Base-by-base conservation (phyloP, 2,113 vertebrate species). In the Perca schrenkii region DNA sequence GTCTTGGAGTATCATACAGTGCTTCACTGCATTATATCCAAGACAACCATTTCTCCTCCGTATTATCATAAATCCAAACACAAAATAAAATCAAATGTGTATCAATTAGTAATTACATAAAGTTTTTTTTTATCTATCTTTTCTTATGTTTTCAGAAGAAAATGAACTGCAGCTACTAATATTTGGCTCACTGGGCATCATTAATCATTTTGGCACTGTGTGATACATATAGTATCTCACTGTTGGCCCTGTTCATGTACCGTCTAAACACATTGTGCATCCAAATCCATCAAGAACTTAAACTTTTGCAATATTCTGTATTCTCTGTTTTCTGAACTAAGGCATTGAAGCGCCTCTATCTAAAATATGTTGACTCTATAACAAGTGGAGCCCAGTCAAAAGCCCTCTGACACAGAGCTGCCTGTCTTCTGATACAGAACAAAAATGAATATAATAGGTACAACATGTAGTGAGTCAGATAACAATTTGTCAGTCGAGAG, bases 371-470 rank as follows among this genome's bases (percentile, higher is more conserved):
- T 66, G 63, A 62, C 77, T 62, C 22, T 52, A 68, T 34, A 22
- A 62, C 31, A 71, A 80, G 78, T 65, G 77, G 36, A 74, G 52
- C 77, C 77, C 53, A 70, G 64, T 74, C 57, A 5, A 76, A 85
- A 74, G 66, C 80, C 62, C 82, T 86, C 82, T 77, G 81, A 86
- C 86, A 65, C 83, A 81, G 81, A 86, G 81, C 76, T 84, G 75
- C 61, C 77, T 69, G 69, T 69, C 74, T 83, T 89, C 83, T 86
- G 87, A 88, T 77, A 77, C 86, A 83, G 82, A 92, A 90, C 86
- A 28, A 53, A 82, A 58, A 36, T 2, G 6, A n/a, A 80, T 67
- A n/a, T 58, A 80, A 63, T 43, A 57, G 54, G 31, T 54, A 77
- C 57, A 74, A 66, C 65, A 57, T 74, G 34, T 28, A 47, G 61